Evolutionary conservation across 2,888 invertebrate species (phyloP).

Genomic region (Ferrisia virgata): DNA sequence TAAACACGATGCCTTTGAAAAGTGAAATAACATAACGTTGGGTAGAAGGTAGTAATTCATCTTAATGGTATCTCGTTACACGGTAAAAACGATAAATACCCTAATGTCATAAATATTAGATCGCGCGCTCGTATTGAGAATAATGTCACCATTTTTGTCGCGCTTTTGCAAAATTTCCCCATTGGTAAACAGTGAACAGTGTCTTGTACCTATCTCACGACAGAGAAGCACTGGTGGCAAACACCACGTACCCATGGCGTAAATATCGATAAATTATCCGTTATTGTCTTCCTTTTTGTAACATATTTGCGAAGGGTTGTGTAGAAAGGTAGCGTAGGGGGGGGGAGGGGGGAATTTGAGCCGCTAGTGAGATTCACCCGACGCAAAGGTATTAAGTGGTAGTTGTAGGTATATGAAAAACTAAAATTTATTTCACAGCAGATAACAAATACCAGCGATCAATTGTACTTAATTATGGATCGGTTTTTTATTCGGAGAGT

Average conservation of each 20-base stretch:
- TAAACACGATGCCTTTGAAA: neutral
- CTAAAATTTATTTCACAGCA: no score
- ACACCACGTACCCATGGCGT: neutral
- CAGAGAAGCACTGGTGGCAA: neutral
- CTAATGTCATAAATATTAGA: neutral
- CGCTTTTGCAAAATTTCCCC: neutral
- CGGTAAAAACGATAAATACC: neutral
- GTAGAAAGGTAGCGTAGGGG: no score
- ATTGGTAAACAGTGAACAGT: neutral
- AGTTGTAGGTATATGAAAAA: no score
- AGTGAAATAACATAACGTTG: neutral
- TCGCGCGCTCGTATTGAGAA: neutral
- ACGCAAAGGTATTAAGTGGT: no score
- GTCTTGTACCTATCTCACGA: no score
- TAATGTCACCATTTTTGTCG: neutral
- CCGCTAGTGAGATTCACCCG: no score
- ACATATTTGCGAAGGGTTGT: neutral
- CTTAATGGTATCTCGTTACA: neutral
- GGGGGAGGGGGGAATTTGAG: no score
- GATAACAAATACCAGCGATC: no score
- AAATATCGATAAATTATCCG: neutral
- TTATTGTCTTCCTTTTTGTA: neutral
- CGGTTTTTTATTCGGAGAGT: no score
- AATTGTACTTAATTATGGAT: no score
- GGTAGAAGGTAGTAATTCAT: neutral